phyloP scores from a whole-genome alignment of 2,113 vertebrate genomes.

The Microcebus ravelobensis region DNA sequence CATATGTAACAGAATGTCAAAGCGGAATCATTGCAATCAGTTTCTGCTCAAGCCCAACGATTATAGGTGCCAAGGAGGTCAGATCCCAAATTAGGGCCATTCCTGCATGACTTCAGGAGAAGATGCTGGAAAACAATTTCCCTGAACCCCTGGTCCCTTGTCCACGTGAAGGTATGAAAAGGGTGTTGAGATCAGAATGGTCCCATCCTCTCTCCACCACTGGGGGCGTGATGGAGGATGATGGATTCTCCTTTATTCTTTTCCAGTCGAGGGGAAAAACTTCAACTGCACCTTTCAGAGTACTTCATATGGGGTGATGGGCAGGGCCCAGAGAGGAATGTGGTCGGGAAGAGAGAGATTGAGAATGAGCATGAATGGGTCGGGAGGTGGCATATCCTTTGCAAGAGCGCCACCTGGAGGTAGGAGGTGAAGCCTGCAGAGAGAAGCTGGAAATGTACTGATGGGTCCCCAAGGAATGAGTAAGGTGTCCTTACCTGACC shows the following conservation, averaged over 20 bases:
- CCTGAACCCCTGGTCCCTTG: too few relatives aligned
- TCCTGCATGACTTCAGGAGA: background rate
- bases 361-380: background rate
- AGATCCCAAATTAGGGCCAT: background rate
- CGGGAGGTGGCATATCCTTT: background rate
- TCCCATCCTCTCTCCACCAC: accelerated
- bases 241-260: too few relatives aligned
- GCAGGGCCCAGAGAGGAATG: background rate
- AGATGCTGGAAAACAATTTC: background rate
- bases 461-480: accelerated
- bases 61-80: background rate
- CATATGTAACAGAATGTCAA: background rate
- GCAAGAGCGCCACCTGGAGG: conserved; percentile 55
- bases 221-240: accelerated
- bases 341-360: too few relatives aligned
- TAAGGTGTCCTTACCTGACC: background rate
- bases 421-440: background rate
- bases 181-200: background rate
- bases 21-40: background rate
- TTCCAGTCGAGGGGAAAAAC: too few relatives aligned
- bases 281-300: background rate
- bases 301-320: background rate
- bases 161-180: background rate
- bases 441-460: background rate
- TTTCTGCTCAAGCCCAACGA: background rate